Percentiles rank a stretch among this genome's conserved stretches.
Evolutionary conservation across 2,113 vertebrate genomes (phyloP).

Genomic region (Solea solea): DNA sequence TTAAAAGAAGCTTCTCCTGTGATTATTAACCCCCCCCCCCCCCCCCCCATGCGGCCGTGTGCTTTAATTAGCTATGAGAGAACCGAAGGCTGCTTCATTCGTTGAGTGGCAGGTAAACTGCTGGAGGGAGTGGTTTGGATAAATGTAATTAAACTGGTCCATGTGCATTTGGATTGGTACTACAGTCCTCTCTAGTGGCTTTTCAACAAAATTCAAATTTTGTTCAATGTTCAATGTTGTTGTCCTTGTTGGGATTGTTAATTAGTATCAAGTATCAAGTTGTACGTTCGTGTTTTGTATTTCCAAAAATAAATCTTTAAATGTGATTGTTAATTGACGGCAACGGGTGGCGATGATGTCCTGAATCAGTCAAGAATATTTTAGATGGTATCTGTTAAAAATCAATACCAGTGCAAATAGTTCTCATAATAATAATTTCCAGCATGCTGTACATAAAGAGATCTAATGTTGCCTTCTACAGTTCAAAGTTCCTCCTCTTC

Average conservation of each 20-base stretch:
- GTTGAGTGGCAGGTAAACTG: constrained; percentile 11
- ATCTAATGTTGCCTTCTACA: too few species aligned
- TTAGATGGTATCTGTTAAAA: background rate
- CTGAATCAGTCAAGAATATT: background rate
- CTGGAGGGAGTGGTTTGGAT: constrained; percentile 44
- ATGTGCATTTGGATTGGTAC: constrained; percentile 10
- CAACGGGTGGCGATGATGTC: background rate
- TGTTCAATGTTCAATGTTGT: constrained; percentile 29
- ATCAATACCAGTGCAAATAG: background rate
- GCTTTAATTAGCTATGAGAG: constrained; percentile 61
- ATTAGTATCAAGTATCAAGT: background rate
- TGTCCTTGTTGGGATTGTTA: constrained; percentile 16
- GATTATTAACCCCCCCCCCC: too few species aligned
- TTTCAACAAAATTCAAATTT: constrained; percentile 42
- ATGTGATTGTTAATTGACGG: background rate
- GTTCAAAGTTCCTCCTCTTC: too few species aligned
- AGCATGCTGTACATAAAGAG: too few species aligned
- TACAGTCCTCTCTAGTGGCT: constrained; percentile 41
- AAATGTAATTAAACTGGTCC: constrained; percentile 57
- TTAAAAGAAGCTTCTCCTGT: background rate
- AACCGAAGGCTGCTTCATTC: constrained; percentile 29
- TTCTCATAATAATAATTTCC: too few species aligned
- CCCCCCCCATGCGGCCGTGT: constrained; percentile 27
- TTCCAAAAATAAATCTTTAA: background rate
- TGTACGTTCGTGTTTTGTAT: too few species aligned